Evolutionary conservation across 2,113 vertebrate genomes (phyloP).

Genomic region (Elephas maximus): DNA sequence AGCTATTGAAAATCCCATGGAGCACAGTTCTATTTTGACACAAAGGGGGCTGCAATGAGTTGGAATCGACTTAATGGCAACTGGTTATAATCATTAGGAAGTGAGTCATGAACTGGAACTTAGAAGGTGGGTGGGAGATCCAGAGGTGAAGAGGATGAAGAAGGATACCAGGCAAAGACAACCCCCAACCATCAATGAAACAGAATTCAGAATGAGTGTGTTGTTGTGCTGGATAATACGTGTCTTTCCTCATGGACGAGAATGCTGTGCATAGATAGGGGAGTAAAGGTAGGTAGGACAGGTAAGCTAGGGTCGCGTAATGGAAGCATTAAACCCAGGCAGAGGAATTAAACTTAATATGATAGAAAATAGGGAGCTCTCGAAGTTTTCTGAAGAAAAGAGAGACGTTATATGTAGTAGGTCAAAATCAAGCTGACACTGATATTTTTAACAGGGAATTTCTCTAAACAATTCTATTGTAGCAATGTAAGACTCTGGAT

Average conservation of each 20-base stretch:
- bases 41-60: background rate
- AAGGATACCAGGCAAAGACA: background rate
- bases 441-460: background rate
- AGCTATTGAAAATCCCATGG: background rate
- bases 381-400: background rate
- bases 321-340: background rate
- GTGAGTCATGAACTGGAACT: background rate
- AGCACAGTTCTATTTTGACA: background rate
- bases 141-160: background rate
- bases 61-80: background rate
- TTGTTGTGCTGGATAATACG: background rate
- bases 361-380: background rate
- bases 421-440: background rate
- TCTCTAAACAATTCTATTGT: background rate
- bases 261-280: background rate
- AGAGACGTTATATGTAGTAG: background rate
- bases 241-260: background rate
- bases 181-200: background rate
- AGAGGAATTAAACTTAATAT: background rate
- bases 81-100: background rate
- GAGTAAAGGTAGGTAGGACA: background rate
- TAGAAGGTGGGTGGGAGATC: background rate
- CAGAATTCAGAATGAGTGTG: background rate
- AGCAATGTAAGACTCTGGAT: background rate
- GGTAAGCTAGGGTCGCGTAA: background rate